Base-by-base conservation (phyloP, 2,113 vertebrate species). In the Gymnobelideus leadbeateri region DNA sequence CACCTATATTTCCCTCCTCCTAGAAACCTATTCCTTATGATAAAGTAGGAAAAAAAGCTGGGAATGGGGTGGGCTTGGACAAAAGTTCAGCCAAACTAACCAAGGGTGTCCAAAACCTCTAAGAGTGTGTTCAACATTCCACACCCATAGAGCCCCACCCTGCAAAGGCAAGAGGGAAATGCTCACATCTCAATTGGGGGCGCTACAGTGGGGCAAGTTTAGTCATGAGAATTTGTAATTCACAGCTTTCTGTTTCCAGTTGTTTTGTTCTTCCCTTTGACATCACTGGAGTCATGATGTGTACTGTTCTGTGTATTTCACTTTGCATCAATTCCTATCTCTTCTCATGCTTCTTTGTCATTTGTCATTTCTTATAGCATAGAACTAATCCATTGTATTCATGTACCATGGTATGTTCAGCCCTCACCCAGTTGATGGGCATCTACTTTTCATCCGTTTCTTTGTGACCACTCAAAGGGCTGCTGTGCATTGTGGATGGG, bases 131-230 rank as follows among this genome's bases (percentile, higher is more conserved):
- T n/a, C 37, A 77, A 37, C 37, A 77, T 77, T 77, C 16, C 37
- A 77, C 3, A 37, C 12, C 14, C 61, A 77, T 9, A 28, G 55
- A 57, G 55, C 26, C 8, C 9, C 26, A 31, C 26, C 55, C 26
- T 57, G 55, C 14, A n/a, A 19, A n/a, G 28, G 19, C 37, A 16
- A 77, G 37, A 77, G 37, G 57, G 57, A n/a, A 5, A 77, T 16
- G 14, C 16, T 77, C n/a, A 37, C n/a, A 16, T n/a, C 37, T 77
- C 31, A 6, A 2, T n/a, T n/a, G 37, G 37, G 16, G 31, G 4
- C 5, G 37, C 5, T 0, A 12, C 0, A 10, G 26, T 0, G 28
- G 16, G 31, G 26, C 37, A 77, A 19, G 31, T 4, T 77, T n/a
- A 19, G 61, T n/a, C 61, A n/a, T 68, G 14, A 68, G n/a, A 16